phyloP scores from a whole-genome alignment of 2,888 invertebrate genomes.

The Craniophora ligustri region DNA sequence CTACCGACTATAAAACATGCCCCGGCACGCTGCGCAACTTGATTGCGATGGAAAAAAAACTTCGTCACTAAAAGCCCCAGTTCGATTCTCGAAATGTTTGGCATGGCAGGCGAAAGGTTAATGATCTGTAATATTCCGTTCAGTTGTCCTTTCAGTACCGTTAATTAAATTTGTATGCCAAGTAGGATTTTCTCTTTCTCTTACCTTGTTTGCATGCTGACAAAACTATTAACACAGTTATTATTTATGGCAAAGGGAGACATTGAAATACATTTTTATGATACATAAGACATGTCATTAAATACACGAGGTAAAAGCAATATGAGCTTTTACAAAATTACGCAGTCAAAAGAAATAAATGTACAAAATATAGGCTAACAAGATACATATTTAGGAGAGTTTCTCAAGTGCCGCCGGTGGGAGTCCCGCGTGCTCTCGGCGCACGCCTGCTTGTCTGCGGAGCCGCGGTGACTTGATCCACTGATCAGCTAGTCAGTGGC shows the following conservation, averaged over 20 bases:
- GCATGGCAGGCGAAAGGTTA: conserved; percentile 48
- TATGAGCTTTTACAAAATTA: conserved; percentile 38
- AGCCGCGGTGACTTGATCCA: conserved; percentile 54
- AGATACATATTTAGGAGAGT: conserved; percentile 36
- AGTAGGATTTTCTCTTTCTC: conserved; percentile 10
- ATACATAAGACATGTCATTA: conserved; percentile 13
- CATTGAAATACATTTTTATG: conserved; percentile 16
- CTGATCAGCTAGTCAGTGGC: conserved; percentile 69
- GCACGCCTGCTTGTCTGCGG: conserved; percentile 67
- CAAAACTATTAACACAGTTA: conserved; percentile 16
- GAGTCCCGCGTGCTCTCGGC: conserved; percentile 46
- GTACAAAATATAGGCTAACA: conserved; percentile 27
- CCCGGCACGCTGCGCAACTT: conserved; percentile 48
- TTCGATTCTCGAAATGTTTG: conserved; percentile 52
- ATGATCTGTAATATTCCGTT: conserved; percentile 54
- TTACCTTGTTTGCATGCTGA: conserved; percentile 7
- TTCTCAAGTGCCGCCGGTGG: conserved; percentile 35
- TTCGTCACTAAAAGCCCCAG: conserved; percentile 57
- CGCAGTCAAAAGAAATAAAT: conserved; percentile 34
- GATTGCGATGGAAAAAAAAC: conserved; percentile 59
- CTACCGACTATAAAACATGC: conserved; percentile 58
- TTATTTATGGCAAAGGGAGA: conserved; percentile 10
- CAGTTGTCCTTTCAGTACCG: conserved; percentile 42
- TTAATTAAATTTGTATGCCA: conserved; percentile 46
- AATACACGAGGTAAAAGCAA: conserved; percentile 25